Base-by-base conservation (phyloP, 2,113 vertebrate species). In the Herpailurus yagouaroundi region DNA sequence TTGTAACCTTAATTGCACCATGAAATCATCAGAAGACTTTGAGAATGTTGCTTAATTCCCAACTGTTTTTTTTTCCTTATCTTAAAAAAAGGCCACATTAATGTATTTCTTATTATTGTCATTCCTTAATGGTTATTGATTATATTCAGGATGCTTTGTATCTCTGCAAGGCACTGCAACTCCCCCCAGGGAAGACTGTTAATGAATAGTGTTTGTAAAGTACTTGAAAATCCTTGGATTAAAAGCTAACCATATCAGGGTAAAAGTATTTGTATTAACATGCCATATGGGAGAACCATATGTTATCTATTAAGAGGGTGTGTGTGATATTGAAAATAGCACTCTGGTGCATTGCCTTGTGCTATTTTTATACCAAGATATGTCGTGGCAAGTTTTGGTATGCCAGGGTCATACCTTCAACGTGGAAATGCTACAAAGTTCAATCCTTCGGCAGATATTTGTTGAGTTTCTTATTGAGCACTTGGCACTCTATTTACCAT, bases 171-270 rank as follows among this genome's bases (percentile, higher is more conserved):
- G 63, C 5, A 0, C 21, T 69, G 16, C 29, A 90, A 13, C 87
- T 88, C 97, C 83, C 90, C 94, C 19, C 19, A 60, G 13, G 82
- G 93, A 97, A 85, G 81, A 9, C 63, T 84, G 21, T 50, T 96
- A 81, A 90, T 90, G 66, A 95, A 95, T 74, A 74, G 19, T 95
- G 63, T 96, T 97, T 97, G 52, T 91, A 93, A 96, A 96, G 76
- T 96, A 97, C 74, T 96, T 94, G 80, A 89, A 96, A 98, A 98
- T 94, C 79, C 91, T 94, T 87, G 50, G 33, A 95, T 97, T 97
- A 84, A 94, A 96, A 96, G 89, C 63, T 77, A 84, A 92, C 79
- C 16, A 0, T 92, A 92, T 92, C 41, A 64, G 94, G 91, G 41
- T 94, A 89, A 86, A 97, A 96, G 81, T 95, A 93, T 96, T 92